Evolutionary conservation across 2,888 invertebrate species (phyloP), one percentile per base, ranked within the genome.

Genomic region (Drosophila monieri): DNA sequence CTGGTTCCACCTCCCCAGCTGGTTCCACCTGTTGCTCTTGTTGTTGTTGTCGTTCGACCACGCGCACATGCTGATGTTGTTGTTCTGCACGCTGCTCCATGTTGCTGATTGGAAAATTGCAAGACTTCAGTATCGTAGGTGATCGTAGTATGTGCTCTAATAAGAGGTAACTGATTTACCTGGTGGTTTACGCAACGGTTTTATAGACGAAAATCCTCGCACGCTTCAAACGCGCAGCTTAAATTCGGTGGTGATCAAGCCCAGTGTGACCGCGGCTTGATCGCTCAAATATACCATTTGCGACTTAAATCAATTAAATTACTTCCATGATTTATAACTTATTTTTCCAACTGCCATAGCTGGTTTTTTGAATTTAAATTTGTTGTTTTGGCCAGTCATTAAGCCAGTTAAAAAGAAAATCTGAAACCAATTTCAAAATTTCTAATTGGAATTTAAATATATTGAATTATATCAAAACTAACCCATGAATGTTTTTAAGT

Each of bases 161-260:
- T 23, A 51, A 18, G 48, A 30, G 43, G 5, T 35, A 27, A 49
- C 71, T 81, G 74, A 72, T 25, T 85, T 72, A 88, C 84, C 84
- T 88, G 75, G 46, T 71, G 73, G 66, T 86, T 86, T 80, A 80
- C 71, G 80, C 88, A 83, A 86, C 65, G 66, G 67, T 75, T 85
- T 77, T 88, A 88, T 81, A 81, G 44, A 73, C 72, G 49, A 77
- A 77, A 80, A 73, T 72, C 74, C 71, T 68, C 23, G 66, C 67
- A 68, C 68, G 61, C 74, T 69, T 68, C 23, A 64, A 65, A 68
- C 68, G 61, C 68, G 76, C 59, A 73, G 52, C 69, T 72, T 64
- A 66, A 62, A 60, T 52, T 59, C 55, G 27, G 32, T 49, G 78
- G 58, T 74, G 84, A 87, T 78, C 87, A 68, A 65, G 48, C 58